Evolutionary conservation across 2,113 vertebrate genomes (phyloP), one percentile per base, ranked within the genome.

Genomic region (Colossoma macropomum): DNA sequence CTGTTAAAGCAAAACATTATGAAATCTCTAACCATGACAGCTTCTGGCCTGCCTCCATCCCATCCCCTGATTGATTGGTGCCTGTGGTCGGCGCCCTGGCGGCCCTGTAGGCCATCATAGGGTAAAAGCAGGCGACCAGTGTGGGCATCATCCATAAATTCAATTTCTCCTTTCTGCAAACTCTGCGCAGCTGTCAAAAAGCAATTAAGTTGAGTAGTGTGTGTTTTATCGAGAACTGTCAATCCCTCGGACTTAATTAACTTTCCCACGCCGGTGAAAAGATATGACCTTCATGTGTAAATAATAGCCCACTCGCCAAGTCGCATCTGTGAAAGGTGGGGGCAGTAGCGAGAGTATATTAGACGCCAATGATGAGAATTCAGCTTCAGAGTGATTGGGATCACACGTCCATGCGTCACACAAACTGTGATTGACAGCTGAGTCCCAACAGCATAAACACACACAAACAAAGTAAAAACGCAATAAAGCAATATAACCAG

Each of bases 151-250:
- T 91, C 88, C 86, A 89, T 90, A 93, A 91, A 93, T 93, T 89
- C 88, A 90, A 87, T 93, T 92, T 90, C 71, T 90, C 41, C 78
- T 92, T 92, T 91, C 85, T 92, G 92, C 91, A 89, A 89, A 91
- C 89, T 92, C 89, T 80, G 91, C 90, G 11, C 86, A 92, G 88
- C 89, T 94, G 93, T 94, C 93, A 93, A 85, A 92, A 94, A 93
- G 92, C 92, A 94, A 94, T 95, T 94, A 93, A 87, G 81, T 88
- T 89, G 92, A 94, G 91, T 91, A 88, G 86, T 90, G 88, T 86
- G 89, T 83, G 86, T 91, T 93, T 93, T 91, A 92, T 93, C 86
- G 88, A 90, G 90, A 92, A 90, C 90, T 93, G 93, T 92, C 91
- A 92, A 91, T 91, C 89, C 81, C 87, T 81, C 48, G 38, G 34